These are phyloP conservation scores for Acinonyx jubatus DNA, from an alignment of 2,113 vertebrate species.

Conservation along the genomic window DNA sequence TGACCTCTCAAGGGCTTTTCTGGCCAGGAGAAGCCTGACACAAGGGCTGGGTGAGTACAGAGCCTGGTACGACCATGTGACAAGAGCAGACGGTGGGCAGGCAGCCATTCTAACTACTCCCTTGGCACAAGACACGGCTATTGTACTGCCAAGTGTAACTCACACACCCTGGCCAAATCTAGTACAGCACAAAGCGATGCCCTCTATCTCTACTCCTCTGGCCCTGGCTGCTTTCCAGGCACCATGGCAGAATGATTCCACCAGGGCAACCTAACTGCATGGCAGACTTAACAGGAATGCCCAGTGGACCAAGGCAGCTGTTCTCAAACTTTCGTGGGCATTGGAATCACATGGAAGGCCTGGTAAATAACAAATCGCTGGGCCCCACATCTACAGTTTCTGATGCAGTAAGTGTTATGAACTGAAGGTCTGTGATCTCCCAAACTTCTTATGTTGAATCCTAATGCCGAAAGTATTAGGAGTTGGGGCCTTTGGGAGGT, in stretches of 20 bases:
- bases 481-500: background rate
- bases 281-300: background rate
- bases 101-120: background rate
- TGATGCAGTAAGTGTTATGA: background rate
- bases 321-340: background rate
- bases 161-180: background rate
- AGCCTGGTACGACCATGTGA: background rate
- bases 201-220: background rate
- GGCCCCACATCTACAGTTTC: background rate
- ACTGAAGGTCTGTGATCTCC: background rate
- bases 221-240: background rate
- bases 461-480: background rate
- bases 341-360: background rate
- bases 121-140: accelerated
- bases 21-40: background rate
- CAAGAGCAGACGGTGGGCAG: background rate
- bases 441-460: background rate
- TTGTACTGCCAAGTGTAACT: too few species aligned
- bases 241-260: background rate
- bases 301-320: background rate
- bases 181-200: accelerated
- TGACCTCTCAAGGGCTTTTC: constrained; percentile 2
- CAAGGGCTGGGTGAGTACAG: background rate
- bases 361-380: background rate
- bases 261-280: background rate